Conservation (phyloP, 2,888 invertebrate genomes). For the Podabrus alpinus region DNA sequence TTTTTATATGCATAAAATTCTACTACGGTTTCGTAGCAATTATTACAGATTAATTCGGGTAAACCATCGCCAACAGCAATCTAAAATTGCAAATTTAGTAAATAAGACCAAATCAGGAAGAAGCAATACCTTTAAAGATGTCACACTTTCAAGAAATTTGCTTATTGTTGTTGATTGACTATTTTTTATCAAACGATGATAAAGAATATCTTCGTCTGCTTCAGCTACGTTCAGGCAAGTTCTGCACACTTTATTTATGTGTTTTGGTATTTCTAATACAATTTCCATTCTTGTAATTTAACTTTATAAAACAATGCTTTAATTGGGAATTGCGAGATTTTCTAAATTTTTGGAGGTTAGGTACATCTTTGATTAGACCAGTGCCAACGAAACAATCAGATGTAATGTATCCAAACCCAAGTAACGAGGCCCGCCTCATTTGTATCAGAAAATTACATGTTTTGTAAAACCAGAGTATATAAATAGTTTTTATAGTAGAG, state of each 20-base stretch:
- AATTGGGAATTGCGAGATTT: no score
- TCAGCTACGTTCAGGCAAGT: constrained; percentile 34
- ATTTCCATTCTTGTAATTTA: constrained; percentile 24
- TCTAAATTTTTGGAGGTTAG: not conserved
- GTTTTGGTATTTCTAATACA: constrained; percentile 35
- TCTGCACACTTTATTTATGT: constrained; percentile 37
- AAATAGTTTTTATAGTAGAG: no score
- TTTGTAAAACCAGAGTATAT: no score
- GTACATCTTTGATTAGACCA: not conserved
- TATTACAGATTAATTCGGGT: constrained; percentile 37
- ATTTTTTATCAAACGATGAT: constrained; percentile 21
- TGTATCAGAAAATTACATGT: no score
- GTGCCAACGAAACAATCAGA: no score
- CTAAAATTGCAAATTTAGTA: constrained; percentile 20
- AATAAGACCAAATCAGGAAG: not conserved
- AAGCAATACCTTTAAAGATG: constrained; percentile 18
- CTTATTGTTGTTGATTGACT: constrained; percentile 24
- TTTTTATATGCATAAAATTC: constrained; percentile 35
- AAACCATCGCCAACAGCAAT: constrained; percentile 36
- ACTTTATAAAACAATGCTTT: no score
- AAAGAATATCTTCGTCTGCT: constrained; percentile 14
- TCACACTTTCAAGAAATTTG: constrained; percentile 29
- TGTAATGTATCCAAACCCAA: no score
- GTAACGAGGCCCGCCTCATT: no score
- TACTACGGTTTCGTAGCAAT: constrained; percentile 35